Base-by-base conservation (phyloP, 2,888 invertebrate species). In the Anagyrus pseudococci region DNA sequence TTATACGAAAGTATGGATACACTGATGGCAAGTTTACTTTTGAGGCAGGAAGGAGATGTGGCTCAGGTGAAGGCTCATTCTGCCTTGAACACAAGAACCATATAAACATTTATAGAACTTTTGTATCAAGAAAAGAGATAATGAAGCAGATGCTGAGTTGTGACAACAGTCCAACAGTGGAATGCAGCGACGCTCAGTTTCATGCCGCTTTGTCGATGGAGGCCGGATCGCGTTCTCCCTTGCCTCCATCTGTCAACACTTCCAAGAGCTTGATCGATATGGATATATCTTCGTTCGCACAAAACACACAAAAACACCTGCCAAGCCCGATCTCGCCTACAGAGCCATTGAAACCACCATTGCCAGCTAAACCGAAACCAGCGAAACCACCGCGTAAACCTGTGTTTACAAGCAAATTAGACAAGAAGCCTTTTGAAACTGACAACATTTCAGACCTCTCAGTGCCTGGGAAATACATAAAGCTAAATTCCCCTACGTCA, bases 31-130 rank as follows among this genome's bases (percentile, higher is more conserved):
- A 90, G 79, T 93, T 94, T 75, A 92, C 92, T 37, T 93, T 94
- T 80, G 93, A 94, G 84, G 93, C 93, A 20, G 93, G 93, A 0
- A 85, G 93, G 62, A 93, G 93, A 80, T 93, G 93, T 81, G 89
- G 90, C 69, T 92, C 92, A 1, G 93, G 93, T 0, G 93, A 93
- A 82, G 93, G 93, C 1, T 88, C 88, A 4, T 93, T 93, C 73
- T 90, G 88, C 61, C 81, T 93, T 64, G 92, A 92, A 75, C 91
- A 93, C 76, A 87, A 88, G 44, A 92, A 92, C 77, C 91, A 92
- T 67, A 90, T 91, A 70, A 93, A 93, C 78, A 91, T 93, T 68
- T 93, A 87, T 69, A 88, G 91, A 67, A 93, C 92, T 75, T 85
- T 93, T 71, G 89, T 91, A 10, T 85, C 90, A 4, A 92, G 92